phyloP scores from a whole-genome alignment of 2,797 vertebrate species.

The Tokudaia muenninki region DNA sequence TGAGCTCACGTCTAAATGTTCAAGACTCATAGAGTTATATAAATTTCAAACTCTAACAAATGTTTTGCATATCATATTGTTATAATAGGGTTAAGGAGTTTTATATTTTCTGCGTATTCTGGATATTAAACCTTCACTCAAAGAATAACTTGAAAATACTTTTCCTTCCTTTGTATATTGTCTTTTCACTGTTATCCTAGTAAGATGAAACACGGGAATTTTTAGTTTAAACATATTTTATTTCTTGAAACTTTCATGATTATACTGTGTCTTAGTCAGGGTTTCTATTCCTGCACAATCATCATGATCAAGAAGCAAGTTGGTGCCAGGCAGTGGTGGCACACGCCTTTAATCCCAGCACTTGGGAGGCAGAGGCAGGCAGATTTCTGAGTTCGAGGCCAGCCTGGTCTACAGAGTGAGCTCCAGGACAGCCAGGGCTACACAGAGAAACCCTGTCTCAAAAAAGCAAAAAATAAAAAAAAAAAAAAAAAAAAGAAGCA shows the following conservation, averaged over 20 bases:
- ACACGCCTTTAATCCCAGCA: too few species aligned
- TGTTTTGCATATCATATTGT: neutral
- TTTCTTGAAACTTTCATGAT: neutral
- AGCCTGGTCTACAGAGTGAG: too few species aligned
- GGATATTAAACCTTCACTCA: neutral
- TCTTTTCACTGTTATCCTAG: neutral
- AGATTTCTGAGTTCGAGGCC: too few species aligned
- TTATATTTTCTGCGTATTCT: neutral
- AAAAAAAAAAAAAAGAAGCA: too few species aligned
- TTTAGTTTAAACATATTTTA: neutral
- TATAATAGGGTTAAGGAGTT: neutral
- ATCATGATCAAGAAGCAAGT: too few species aligned
- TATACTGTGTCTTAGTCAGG: neutral
- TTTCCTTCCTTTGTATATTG: neutral
- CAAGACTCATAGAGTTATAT: neutral
- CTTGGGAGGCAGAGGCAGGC: too few species aligned
- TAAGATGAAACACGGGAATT: neutral
- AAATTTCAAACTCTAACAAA: neutral
- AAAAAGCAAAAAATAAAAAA: too few species aligned
- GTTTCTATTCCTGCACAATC: too few species aligned
- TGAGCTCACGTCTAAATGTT: neutral
- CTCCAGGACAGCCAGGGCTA: too few species aligned
- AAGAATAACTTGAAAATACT: slow-evolving; percentile 4
- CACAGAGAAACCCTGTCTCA: too few species aligned
- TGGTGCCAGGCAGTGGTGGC: too few species aligned